Evolutionary conservation across 2,888 invertebrate species (phyloP), one percentile per base, ranked within the genome.

Genomic region (Villa cingulata): DNA sequence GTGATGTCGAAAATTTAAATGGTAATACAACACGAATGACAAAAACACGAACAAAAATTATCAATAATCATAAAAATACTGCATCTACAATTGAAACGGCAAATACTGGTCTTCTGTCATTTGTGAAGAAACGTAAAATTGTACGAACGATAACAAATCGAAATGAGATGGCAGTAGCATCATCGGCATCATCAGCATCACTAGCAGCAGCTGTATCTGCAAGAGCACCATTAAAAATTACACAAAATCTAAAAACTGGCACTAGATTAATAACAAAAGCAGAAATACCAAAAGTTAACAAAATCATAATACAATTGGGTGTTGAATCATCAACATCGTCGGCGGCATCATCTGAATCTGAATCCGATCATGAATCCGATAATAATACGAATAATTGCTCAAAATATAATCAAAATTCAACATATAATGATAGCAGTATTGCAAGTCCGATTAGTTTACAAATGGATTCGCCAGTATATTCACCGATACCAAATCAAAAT

Each of bases 401-500:
- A 5, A 44, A 42, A 4, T 49, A 49, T 12, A 46, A 43, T 48
- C 50, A 48, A 23, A 20, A 16, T 19, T 15, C 7, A 2, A 17
- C 41, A 18, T n/a, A 52, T 4, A 53, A 52, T 6, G 62, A 63
- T 41, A 53, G 53, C 37, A 62, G 63, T 39, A 64, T 60, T 46
- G 56, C 59, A 1, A 66, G 65, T 55, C 63, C 66, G 0, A 53
- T 63, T 1, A 64, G 64, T 48, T 50, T 63, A 54, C 57, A 55
- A 20, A 56, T 65, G 58, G 62, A 62, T 32, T 51, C 51, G 41
- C 51, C 53, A 17, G 46, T 46, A 23, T 42, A 47, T 48, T 51
- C 53, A 37, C 53, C 53, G 19, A n/a, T 20, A 6, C 4, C 38
- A 45, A 10, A 5, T 12, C 37, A 45, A 3, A 18, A 17, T 15